phyloP scores from a whole-genome alignment of 2,797 vertebrate genomes.

The Tiaroga cobitis region DNA sequence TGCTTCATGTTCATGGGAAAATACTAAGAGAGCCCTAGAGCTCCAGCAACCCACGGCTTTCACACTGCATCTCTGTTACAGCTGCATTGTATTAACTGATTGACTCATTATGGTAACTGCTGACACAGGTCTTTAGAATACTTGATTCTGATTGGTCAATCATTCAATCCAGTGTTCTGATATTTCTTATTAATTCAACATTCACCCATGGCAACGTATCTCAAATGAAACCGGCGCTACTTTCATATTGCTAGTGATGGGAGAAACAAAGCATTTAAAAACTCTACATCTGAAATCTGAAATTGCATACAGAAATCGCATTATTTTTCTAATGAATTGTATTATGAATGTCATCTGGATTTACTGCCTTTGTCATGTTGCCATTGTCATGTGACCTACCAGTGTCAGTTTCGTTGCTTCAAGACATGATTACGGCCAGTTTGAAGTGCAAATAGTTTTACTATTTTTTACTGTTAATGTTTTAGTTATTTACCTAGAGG shows the following conservation, averaged over 20 bases:
- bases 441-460: too few relatives aligned
- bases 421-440: too few relatives aligned
- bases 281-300: neutral
- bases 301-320: neutral
- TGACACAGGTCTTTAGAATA: conserved; percentile 2
- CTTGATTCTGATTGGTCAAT: conserved; percentile 14
- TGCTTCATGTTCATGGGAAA: conserved; percentile 75
- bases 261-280: neutral
- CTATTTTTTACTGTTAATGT: too few relatives aligned
- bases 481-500: too few relatives aligned
- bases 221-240: neutral
- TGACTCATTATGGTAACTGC: conserved; percentile 51
- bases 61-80: conserved; percentile 39
- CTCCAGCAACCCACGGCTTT: conserved; percentile 46
- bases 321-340: too few relatives aligned
- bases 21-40: conserved; percentile 42
- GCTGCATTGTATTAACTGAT: conserved; percentile 51
- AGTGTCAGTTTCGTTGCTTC: neutral
- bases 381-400: neutral
- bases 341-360: neutral
- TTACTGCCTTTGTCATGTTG: neutral
- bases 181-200: neutral
- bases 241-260: neutral
- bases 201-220: neutral
- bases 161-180: neutral